Percentiles rank a stretch among this genome's conserved stretches.
Evolutionary conservation across 2,888 invertebrate genomes (phyloP).

Genomic region (Gastracanthus pulcherrimus): DNA sequence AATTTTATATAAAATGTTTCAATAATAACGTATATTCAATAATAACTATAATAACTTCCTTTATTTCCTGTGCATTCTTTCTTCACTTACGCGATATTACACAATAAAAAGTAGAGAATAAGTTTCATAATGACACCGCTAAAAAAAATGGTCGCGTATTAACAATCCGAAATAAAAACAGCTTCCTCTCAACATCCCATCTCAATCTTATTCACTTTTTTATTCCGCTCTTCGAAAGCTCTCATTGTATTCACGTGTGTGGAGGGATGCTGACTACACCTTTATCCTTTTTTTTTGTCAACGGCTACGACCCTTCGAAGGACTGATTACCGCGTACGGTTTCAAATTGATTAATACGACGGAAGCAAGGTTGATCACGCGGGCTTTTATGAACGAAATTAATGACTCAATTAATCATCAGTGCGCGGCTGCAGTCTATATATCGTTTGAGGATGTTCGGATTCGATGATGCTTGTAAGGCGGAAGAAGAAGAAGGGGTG

Average conservation of each 20-base stretch:
- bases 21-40: too few relatives aligned
- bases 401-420: constrained; percentile 43
- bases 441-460: too few relatives aligned
- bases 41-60: background rate
- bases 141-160: background rate
- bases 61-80: constrained; percentile 5
- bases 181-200: background rate
- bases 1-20: too few relatives aligned
- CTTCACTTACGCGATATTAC: background rate
- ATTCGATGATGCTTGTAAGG: too few relatives aligned
- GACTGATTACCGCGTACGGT: constrained; percentile 1
- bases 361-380: constrained; percentile 35
- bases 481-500: too few relatives aligned
- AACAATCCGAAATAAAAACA: background rate
- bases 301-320: background rate
- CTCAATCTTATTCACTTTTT: background rate
- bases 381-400: constrained; percentile 25
- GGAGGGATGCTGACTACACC: background rate
- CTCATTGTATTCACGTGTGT: background rate
- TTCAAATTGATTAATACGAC: constrained; percentile 47
- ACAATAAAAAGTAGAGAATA: background rate
- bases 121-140: background rate
- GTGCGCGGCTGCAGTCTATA: too few relatives aligned
- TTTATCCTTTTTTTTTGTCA: background rate
- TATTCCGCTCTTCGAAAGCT: background rate